Evolutionary conservation across 2,113 vertebrate genomes (phyloP).

Genomic region (Chinchilla lanigera): DNA sequence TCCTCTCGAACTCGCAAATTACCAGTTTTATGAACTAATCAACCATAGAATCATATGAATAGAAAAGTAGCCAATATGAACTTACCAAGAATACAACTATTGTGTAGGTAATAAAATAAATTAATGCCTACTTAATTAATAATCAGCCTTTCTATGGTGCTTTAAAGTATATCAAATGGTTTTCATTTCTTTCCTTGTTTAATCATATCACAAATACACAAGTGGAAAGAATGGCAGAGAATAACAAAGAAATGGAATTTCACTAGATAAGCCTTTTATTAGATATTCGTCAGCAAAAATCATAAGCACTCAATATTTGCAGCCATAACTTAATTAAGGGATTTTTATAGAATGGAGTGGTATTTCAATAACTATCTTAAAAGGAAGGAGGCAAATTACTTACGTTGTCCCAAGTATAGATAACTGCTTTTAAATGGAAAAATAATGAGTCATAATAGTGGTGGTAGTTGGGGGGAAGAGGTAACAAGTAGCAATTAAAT

Average conservation of each 20-base stretch:
- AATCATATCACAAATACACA: background rate
- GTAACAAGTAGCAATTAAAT: background rate
- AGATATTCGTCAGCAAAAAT: constrained; percentile 37
- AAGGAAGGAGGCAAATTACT: constrained; percentile 20
- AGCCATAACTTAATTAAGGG: constrained; percentile 45
- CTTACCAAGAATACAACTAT: constrained; percentile 3
- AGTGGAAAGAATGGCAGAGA: background rate
- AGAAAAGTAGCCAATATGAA: constrained; percentile 44
- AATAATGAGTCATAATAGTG: background rate
- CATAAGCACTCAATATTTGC: constrained; percentile 40
- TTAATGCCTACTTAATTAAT: constrained; percentile 10
- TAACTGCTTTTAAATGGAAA: background rate
- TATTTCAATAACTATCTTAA: constrained; percentile 56
- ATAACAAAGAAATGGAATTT: background rate
- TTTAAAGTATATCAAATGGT: constrained; percentile 23
- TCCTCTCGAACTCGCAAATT: background rate
- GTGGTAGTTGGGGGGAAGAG: background rate
- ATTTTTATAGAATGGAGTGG: constrained; percentile 12
- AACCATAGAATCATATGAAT: constrained; percentile 39
- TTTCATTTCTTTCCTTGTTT: background rate
- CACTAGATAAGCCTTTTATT: background rate
- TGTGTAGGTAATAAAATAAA: constrained; percentile 38
- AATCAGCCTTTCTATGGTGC: background rate
- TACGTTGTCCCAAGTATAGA: background rate
- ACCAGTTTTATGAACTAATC: constrained; percentile 8